phyloP scores from a whole-genome alignment of 2,888 invertebrate genomes.

The Aromia moschata region DNA sequence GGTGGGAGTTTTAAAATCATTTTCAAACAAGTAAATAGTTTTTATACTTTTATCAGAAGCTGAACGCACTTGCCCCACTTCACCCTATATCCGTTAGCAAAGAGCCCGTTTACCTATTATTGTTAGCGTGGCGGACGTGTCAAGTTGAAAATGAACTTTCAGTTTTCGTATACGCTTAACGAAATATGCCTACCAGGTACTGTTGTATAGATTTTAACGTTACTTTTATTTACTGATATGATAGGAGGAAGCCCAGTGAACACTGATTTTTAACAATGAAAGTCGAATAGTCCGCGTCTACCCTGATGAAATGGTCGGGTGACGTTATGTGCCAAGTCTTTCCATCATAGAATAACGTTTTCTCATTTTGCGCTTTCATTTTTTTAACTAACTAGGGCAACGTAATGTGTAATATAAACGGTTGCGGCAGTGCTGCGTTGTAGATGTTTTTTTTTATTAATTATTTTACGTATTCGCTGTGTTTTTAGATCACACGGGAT shows the following conservation, averaged over 20 bases:
- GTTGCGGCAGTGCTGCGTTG: not conserved
- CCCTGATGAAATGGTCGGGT: too few species aligned
- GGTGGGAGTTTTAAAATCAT: too few species aligned
- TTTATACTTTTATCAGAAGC: too few species aligned
- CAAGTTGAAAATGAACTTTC: too few species aligned
- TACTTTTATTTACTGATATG: conserved; percentile 23
- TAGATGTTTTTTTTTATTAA: too few species aligned
- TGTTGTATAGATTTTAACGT: conserved; percentile 25
- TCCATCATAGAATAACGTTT: too few species aligned
- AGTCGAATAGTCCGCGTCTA: not conserved
- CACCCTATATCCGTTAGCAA: not conserved
- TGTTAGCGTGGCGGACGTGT: too few species aligned
- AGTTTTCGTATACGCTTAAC: too few species aligned
- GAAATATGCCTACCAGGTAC: conserved; percentile 19
- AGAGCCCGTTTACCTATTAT: too few species aligned
- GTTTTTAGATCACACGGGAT: not conserved
- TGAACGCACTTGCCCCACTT: not conserved
- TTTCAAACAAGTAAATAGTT: too few species aligned
- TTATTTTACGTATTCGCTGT: not conserved
- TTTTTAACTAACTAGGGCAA: not conserved
- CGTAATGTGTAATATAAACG: not conserved
- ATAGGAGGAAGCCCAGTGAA: conserved; percentile 20
- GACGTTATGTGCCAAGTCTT: not conserved
- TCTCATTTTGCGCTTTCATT: too few species aligned
- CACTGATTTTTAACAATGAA: conserved; percentile 23